Base-by-base conservation (phyloP, 2,888 invertebrate species). In the Drosophila demipolita region DNA sequence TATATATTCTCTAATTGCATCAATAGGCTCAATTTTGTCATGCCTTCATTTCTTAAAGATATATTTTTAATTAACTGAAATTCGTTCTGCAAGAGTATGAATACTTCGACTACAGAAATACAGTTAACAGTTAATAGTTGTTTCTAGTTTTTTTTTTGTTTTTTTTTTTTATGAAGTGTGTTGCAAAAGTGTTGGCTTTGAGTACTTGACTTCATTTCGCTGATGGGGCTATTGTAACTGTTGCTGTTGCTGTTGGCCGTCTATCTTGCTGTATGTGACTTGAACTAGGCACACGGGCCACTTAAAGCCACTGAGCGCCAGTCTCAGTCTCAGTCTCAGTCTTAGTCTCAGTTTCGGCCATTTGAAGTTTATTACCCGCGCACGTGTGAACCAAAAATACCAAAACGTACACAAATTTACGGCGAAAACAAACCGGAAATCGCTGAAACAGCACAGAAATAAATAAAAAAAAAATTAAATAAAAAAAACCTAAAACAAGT, bases 361-460 rank as follows among this genome's bases (percentile, higher is more conserved):
- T 88, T 88, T 85, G 76, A 78, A 77, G 82, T 90, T 89, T 87
- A 89, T 90, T 89, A 81, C 78, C 79, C 73, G 78, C 82, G 78
- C 91, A 90, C 91, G 91, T 90, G 89, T 91, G 91, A 90, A 87
- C 91, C 76, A 85, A 91, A 91, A 87, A 89, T 87, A 79, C 87
- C 86, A 75, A 89, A 87, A 84, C 87, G 86, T 87, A 78, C 70
- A 72, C 33, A 61, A 75, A 75, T 83, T 89, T 84, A 84, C 87
- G 78, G 75, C 75, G 85, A 84, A 87, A 82, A 74, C 76, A 84
- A 87, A 87, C 89, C 89, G 89, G 86, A 87, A 87, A 89, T 80
- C 78, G 61, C 73, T 63, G 57, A 77, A 67, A 76, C 53, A 73
- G 61, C 49, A 50, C 61, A 57, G 38, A 33, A 65, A 17, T 8